Evolutionary conservation across 2,888 invertebrate genomes (phyloP), one percentile per base, ranked within the genome.

Genomic region (Papilio gigon): DNA sequence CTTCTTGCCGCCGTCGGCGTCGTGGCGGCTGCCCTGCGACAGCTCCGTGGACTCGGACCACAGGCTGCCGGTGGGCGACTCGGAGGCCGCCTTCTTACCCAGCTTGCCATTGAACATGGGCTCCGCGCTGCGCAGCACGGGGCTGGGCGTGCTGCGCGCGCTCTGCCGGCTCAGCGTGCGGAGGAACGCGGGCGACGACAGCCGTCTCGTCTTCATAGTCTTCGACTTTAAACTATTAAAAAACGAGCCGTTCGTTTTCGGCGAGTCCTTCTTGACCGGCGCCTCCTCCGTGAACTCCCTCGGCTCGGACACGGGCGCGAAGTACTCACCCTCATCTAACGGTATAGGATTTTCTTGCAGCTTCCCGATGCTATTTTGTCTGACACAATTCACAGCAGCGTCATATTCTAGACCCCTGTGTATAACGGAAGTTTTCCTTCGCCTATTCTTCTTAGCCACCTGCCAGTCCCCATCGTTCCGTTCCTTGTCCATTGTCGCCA

Each of bases 111-210:
- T 90, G 72, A 84, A 88, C n/a, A 88, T 79, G 0, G 87, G 85
- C 65, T 89, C 89, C 58, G 77, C 50, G n/a, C 76, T 83, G 67
- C 84, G 82, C 27, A 88, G 80, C 0, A 86, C 87, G 0, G 90
- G 86, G 71, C 90, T 89, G 0, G 90, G 90, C 0, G 84, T 87
- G 68, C 90, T 92, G 47, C 91, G 81, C 30, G 83, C 84, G 72
- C 90, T 92, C 76, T 90, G 93, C 71, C 93, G 87, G 75, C 93
- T 91, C 50, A 94, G 84, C 0, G 94, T 93, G 76, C 93, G 92
- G 30, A 94, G 83, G 75, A 94, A 94, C 0, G 92, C 93, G 0
- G 94, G 94, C 47, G 94, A 94, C 6, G 94, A 94, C 14, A 94
- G 78, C 58, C 94, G 89, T 44, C 94, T 86, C 30, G 89, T 86